These are phyloP conservation scores for Garra rufa DNA, from an alignment of 2,113 vertebrate species.

Conservation along the genomic window DNA sequence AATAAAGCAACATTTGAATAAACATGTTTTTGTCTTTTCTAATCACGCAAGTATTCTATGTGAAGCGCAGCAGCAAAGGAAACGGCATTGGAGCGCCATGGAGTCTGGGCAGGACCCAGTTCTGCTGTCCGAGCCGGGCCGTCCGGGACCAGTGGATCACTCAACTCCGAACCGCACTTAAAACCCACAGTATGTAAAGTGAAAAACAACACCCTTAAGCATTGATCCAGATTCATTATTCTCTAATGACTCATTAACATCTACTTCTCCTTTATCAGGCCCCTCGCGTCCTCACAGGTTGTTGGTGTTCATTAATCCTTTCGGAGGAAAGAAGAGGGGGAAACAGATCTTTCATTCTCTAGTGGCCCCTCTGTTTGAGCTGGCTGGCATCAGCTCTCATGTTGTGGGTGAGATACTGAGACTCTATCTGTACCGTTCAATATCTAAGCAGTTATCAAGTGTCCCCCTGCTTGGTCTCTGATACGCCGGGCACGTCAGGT, in stretches of 20 bases:
- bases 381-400: slow-evolving; percentile 81
- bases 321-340: slow-evolving; percentile 78
- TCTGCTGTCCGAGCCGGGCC: slow-evolving; percentile 74
- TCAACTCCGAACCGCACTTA: slow-evolving; percentile 69
- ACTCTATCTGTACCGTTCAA: slow-evolving; percentile 34
- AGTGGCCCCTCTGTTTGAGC: slow-evolving; percentile 79
- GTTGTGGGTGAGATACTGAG: slow-evolving; percentile 75
- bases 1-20: not conserved
- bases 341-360: slow-evolving; percentile 76
- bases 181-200: slow-evolving; percentile 72
- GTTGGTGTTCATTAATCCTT: slow-evolving; percentile 84
- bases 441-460: slow-evolving; percentile 45
- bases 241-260: slow-evolving; percentile 16
- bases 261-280: slow-evolving; percentile 53
- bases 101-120: slow-evolving; percentile 76
- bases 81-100: slow-evolving; percentile 68
- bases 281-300: slow-evolving; percentile 74
- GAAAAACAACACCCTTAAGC: not conserved
- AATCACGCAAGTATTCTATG: slow-evolving; percentile 72
- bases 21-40: slow-evolving; percentile 28
- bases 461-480: slow-evolving; percentile 44
- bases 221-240: not conserved
- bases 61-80: slow-evolving; percentile 71
- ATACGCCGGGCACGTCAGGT: slow-evolving; percentile 30
- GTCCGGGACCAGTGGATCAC: slow-evolving; percentile 77